Conservation (phyloP, 2,113 vertebrate genomes). For the Aleadryas rufinucha region DNA sequence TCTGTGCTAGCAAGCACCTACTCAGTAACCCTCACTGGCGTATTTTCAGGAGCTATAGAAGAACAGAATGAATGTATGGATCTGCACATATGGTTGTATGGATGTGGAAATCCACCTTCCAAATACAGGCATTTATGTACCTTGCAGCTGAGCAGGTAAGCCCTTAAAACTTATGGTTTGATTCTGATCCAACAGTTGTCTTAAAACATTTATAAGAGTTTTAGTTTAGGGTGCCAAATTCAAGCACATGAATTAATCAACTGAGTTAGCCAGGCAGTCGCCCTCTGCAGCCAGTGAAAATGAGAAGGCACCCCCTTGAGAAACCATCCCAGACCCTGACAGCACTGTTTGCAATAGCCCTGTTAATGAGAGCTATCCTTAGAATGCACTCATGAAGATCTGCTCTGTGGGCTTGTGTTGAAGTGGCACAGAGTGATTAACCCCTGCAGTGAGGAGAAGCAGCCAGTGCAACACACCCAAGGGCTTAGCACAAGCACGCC, state of each 20-base stretch:
- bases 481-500: rapidly evolving
- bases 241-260: neutral
- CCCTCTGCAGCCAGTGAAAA: neutral
- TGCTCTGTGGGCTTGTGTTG: neutral
- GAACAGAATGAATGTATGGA: neutral
- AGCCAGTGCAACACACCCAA: neutral
- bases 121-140: neutral
- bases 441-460: neutral
- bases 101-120: neutral
- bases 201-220: neutral
- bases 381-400: neutral
- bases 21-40: neutral
- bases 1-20: neutral
- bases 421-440: neutral
- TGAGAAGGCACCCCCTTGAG: neutral
- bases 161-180: neutral
- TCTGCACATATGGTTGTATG: neutral
- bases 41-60: neutral
- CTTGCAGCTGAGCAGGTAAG: neutral
- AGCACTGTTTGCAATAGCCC: neutral
- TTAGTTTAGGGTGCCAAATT: neutral
- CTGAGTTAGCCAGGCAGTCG: neutral
- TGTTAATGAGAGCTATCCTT: neutral
- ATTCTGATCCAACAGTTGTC: neutral
- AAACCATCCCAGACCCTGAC: neutral